Evolutionary conservation across 2,888 invertebrate genomes (phyloP).

Genomic region (Dendrolimus pini): DNA sequence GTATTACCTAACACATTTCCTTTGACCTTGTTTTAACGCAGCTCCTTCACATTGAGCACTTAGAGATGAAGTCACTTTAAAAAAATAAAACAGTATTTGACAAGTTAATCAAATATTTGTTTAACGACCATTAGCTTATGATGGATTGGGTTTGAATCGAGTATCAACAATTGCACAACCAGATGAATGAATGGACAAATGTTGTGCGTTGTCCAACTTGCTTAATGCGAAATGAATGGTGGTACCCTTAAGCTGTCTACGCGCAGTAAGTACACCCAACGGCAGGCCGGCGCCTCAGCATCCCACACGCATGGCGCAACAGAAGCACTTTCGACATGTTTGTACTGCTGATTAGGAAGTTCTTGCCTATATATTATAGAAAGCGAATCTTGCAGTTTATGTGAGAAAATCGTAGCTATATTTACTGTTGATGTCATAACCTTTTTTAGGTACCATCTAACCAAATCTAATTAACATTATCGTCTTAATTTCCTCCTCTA

Average conservation of each 20-base stretch:
- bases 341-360: slow-evolving; percentile 58
- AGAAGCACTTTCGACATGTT: slow-evolving; percentile 71
- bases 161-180: slow-evolving; percentile 48
- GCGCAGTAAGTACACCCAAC: slow-evolving; percentile 36
- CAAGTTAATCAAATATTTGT: slow-evolving; percentile 15
- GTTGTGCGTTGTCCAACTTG: slow-evolving; percentile 66
- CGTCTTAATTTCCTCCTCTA: slow-evolving; percentile 18
- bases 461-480: slow-evolving; percentile 26
- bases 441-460: slow-evolving; percentile 21
- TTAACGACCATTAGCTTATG: slow-evolving; percentile 22
- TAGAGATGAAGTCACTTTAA: slow-evolving; percentile 12
- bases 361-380: slow-evolving; percentile 55
- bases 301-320: slow-evolving; percentile 74
- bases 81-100: slow-evolving; percentile 11
- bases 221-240: slow-evolving; percentile 71
- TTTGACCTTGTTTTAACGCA: slow-evolving; percentile 21
- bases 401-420: slow-evolving; percentile 29
- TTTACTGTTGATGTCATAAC: slow-evolving; percentile 33
- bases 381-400: slow-evolving; percentile 45
- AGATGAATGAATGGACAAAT: slow-evolving; percentile 68
- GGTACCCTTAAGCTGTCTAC: slow-evolving; percentile 55
- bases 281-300: slow-evolving; percentile 59
- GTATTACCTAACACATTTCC: slow-evolving; percentile 18
- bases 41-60: slow-evolving; percentile 6
- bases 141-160: slow-evolving; percentile 33